Evolutionary conservation across 2,797 vertebrate genomes (phyloP), one percentile per base, ranked within the genome.

Genomic region (Dendrocincla fuliginosa): DNA sequence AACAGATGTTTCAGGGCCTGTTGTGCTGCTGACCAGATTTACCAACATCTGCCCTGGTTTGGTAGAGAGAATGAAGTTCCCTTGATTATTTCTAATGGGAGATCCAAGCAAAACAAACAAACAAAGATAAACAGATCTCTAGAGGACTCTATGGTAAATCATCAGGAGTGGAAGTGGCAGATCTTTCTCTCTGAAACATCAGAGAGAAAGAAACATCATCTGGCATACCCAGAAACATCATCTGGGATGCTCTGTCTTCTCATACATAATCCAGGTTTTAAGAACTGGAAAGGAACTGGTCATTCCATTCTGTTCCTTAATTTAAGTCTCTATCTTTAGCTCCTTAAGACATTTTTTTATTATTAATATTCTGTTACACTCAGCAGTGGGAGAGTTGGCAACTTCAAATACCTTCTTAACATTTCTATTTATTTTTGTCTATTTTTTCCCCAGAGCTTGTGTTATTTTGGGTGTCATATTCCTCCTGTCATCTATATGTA

Each of bases 391-490:
- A 69, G 10, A 25, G 6, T 4, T 65, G 49, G 67, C 20, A 81
- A 53, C 42, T 88, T 56, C 47, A 73, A n/a, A 68, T 87, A 86
- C 30, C 35, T 74, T 91, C 35, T 79, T 82, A 86, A 84, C 41
- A n/a, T 84, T 94, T 79, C 15, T 81, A 67, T 71, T 63, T 60
- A 16, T 85, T 95, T 49, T 76, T 63, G 63, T 93, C 49, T 59
- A 2, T 64, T 84, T 76, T 46, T 25, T 15, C 24, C 41, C 18
- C 98, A 99, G 99, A 98, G 99, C 99, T 52, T 99, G 99, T 97
- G 98, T 99, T 89, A 98, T 99, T 97, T 97, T 99, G 81, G 99
- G 99, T 59, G 95, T 99, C 79, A 98, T 99, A 96, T 99, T 99
- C 94, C 96, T 99, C 82, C 98, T 99, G 89, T 99, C 99, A 67